These are phyloP conservation scores for Andrena marginata DNA, from an alignment of 2,888 invertebrate species.

Conservation along the genomic window DNA sequence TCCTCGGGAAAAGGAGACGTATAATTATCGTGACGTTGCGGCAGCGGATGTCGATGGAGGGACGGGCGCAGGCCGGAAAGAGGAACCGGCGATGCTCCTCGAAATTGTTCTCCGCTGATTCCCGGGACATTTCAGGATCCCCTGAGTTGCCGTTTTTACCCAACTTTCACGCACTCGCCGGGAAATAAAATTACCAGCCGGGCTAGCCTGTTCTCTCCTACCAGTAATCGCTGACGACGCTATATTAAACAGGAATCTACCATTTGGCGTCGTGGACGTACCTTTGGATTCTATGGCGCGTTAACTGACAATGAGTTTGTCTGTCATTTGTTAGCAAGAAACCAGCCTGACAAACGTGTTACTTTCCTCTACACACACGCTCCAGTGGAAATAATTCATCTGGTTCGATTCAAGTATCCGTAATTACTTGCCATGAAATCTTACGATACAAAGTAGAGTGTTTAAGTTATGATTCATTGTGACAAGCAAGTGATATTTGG, in stretches of 20 bases:
- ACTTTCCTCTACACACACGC: neutral
- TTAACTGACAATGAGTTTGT: neutral
- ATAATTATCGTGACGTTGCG: constrained; percentile 72
- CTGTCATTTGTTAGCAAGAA: neutral
- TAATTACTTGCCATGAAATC: constrained; percentile 1
- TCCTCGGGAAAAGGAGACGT: constrained; percentile 66
- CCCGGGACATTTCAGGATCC: constrained; percentile 38
- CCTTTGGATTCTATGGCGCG: neutral
- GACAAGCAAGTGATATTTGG: too few relatives aligned
- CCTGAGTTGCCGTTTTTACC: constrained; percentile 40
- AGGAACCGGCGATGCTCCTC: constrained; percentile 6
- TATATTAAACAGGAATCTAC: neutral
- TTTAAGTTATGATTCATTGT: too few relatives aligned
- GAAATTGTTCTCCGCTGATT: constrained; percentile 48
- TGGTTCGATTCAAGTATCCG: neutral
- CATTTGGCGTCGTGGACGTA: neutral
- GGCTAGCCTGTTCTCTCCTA: too few relatives aligned
- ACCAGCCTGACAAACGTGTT: neutral
- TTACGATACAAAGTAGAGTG: neutral
- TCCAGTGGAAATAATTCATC: neutral
- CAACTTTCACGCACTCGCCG: constrained; percentile 42
- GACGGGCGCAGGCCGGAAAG: constrained; percentile 13
- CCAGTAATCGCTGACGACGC: neutral
- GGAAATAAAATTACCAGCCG: constrained; percentile 29
- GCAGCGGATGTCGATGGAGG: constrained; percentile 34